These are phyloP conservation scores for Sternarchorhynchus goeldii DNA, from an alignment of 2,797 vertebrate genomes.

Conservation along the genomic window DNA sequence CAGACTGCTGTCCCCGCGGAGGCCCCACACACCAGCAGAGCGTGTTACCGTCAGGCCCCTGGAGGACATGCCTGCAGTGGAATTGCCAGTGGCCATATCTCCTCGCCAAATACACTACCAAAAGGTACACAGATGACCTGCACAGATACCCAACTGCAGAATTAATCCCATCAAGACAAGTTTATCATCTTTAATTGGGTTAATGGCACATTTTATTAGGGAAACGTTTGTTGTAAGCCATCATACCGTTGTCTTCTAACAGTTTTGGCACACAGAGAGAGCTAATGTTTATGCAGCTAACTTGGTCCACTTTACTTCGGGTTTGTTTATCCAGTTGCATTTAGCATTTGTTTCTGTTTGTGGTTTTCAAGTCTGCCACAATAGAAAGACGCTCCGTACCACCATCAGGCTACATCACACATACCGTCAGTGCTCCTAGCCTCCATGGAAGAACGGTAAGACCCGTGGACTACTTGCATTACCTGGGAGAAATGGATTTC, in stretches of 20 bases:
- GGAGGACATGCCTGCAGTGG: slow-evolving; percentile 74
- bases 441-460: slow-evolving; percentile 95
- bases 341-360: not conserved
- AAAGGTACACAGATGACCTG: slow-evolving; percentile 77
- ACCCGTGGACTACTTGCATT: not conserved
- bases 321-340: too few species aligned
- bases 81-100: slow-evolving; percentile 77
- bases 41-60: slow-evolving; percentile 84
- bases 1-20: slow-evolving; percentile 71
- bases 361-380: slow-evolving; percentile 78
- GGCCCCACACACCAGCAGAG: slow-evolving; percentile 89
- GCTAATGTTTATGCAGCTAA: too few species aligned
- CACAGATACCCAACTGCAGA: not conserved
- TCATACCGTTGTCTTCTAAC: too few species aligned
- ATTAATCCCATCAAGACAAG: too few species aligned
- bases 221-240: too few species aligned
- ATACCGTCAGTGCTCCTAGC: slow-evolving; percentile 94
- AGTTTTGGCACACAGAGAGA: too few species aligned
- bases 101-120: slow-evolving; percentile 81
- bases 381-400: slow-evolving; percentile 88
- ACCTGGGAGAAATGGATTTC: not conserved
- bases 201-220: too few species aligned
- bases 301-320: too few species aligned
- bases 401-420: slow-evolving; percentile 91
- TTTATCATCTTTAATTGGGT: too few species aligned